A percentile compares a stretch with the other conserved stretches of the same genome.
phyloP scores from a whole-genome alignment of 2,113 vertebrate genomes.

The Sapayoa aenigma region DNA sequence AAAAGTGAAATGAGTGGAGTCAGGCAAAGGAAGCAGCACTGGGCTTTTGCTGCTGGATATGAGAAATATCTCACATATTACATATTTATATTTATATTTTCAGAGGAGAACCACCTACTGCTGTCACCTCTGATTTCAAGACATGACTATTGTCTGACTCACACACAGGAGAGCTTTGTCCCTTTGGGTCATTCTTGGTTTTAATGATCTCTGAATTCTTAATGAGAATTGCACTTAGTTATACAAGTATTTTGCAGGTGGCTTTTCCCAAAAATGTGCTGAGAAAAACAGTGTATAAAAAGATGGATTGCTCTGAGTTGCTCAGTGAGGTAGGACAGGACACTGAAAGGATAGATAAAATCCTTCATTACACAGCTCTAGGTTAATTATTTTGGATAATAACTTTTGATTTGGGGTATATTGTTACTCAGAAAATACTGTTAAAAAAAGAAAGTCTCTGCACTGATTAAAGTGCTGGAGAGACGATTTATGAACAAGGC shows the following conservation, averaged over 20 bases:
- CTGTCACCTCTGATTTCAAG: conserved; percentile 58
- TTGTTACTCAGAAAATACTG: background rate
- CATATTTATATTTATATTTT: conserved; percentile 13
- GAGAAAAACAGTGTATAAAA: background rate
- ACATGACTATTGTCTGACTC: conserved; percentile 45
- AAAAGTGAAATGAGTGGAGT: background rate
- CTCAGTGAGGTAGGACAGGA: background rate
- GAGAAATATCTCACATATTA: background rate
- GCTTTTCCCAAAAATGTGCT: background rate
- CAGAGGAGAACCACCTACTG: conserved; percentile 26
- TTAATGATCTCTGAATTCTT: background rate
- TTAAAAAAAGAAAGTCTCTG: background rate
- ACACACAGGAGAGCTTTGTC: background rate
- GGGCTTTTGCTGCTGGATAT: background rate
- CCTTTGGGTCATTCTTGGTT: background rate
- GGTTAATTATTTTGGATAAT: background rate
- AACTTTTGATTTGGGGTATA: background rate
- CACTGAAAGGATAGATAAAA: background rate
- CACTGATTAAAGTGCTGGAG: background rate
- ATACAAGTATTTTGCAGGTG: background rate
- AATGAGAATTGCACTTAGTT: background rate
- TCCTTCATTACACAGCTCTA: background rate
- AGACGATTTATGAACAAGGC: background rate
- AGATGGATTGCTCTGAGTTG: background rate
- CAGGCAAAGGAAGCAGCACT: background rate